Evolutionary conservation across 2,113 vertebrate species (phyloP), one percentile per base, ranked within the genome.

Genomic region (Aspiorhynchus laticeps): DNA sequence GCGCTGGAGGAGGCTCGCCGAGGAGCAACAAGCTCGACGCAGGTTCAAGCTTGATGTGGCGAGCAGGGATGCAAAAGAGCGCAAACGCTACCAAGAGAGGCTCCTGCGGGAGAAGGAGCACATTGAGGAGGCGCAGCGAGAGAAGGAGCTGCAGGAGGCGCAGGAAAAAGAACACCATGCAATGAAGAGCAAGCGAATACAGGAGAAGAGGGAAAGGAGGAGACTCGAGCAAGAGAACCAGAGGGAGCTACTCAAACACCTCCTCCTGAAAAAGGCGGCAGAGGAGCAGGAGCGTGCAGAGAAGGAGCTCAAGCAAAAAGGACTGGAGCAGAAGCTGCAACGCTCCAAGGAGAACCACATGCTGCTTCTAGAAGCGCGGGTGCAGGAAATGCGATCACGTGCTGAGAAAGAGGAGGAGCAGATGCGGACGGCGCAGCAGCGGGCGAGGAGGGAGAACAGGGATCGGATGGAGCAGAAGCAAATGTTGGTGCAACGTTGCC

Each of bases 231-330:
- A 93, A 75, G 91, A 89, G 59, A 95, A 95, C 26, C 90, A 90
- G 0, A 93, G 89, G 31, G 93, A 95, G 75, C 88, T 93, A 0
- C 91, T 96, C 5, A 91, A 91, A 5, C 93, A 95, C 88, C 84
- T 94, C 46, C 92, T 95, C 1, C 90, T 94, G 0, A 96, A 93
- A 76, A 91, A 91, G 61, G 92, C 94, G 85, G 87, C 89, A 5
- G 94, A 95, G 85, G 93, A 93, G 83, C 93, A 93, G 89, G 73
- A 69, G 69, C 92, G 92, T 77, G 93, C 94, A 0, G 93, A 94
- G 87, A 90, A 93, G 83, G 91, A 83, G 0, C 91, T 92, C 8
- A 85, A 71, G 85, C 94, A 90, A 86, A 90, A 92, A 38, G 87
- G 86, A 0, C 84, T 95, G 2, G 94, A 96, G 73, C 88, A 88